Evolutionary conservation across 1,140 invertebrate genomes (phyloP).

Genomic region (Paraescarpia echinospica): DNA sequence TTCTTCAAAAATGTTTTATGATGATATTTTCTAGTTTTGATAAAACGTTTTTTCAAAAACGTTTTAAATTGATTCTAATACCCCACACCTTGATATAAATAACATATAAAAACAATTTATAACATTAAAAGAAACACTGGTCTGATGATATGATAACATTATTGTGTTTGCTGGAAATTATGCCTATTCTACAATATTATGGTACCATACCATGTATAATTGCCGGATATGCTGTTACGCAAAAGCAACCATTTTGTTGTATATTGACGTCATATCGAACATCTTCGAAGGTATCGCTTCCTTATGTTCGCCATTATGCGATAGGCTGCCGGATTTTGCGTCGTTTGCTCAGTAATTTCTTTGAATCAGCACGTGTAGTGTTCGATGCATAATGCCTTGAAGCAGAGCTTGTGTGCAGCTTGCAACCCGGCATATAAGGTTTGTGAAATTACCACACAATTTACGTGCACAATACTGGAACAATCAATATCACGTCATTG

Average conservation of each 20-base stretch:
- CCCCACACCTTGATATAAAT: no score
- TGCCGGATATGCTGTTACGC: no score
- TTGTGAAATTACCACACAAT: not conserved
- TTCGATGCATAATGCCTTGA: not conserved
- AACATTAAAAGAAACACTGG: no score
- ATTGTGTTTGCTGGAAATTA: no score
- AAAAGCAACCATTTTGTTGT: not conserved
- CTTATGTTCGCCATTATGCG: not conserved
- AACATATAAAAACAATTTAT: no score
- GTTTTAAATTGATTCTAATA: no score
- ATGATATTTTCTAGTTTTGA: no score
- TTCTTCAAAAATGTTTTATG: no score
- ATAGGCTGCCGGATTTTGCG: not conserved
- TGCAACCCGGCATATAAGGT: not conserved
- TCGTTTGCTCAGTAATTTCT: not conserved
- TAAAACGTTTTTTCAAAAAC: no score
- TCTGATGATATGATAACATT: no score
- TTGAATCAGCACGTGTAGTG: not conserved
- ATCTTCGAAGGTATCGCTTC: not conserved
- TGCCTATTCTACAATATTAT: no score
- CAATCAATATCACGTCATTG: not conserved
- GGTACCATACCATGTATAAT: no score
- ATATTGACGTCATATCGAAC: not conserved
- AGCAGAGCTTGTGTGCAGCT: not conserved
- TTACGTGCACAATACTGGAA: not conserved